Base-by-base conservation (phyloP, 2,797 vertebrate species). In the Myotis pilosus region DNA sequence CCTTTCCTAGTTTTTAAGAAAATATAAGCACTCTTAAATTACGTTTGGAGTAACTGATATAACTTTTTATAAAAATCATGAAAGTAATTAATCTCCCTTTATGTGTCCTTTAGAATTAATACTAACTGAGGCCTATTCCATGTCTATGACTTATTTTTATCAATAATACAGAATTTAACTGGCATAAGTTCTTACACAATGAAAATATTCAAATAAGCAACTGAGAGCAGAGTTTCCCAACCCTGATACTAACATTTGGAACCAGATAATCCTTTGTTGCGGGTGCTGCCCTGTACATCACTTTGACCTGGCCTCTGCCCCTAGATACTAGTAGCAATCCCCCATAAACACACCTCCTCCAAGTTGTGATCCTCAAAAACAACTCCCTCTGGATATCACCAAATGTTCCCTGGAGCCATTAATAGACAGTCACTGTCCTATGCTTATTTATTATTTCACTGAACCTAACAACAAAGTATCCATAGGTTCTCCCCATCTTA, bases 111-210 rank as follows among this genome's bases (percentile, higher is more conserved):
- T 20, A 60, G 78, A 93, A 71, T 75, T 33, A 87, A 85, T 44
- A n/a, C 68, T 66, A 83, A 87, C 75, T 64, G 41, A 74, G 28
- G 60, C 12, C 62, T 85, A 85, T 5, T 10, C 47, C 30, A 72
- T 62, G 30, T 78, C 83, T 69, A 23, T 53, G 19, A 71, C 23
- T 91, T 68, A 80, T 62, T 44, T 76, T 74, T 87, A 83, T 60
- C 83, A 92, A 82, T 44, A 82, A 84, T 72, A 92, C 30, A 92
- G n/a, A 96, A 79, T 79, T 47, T 53, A 81, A 86, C 20, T 55
- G 38, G 47, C 55, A 81, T 36, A 92, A 93, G 41, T 62, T 62
- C 8, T 91, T 55, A 78, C 12, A 81, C 20, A 57, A 94, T 91
- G 28, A 68, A 91, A 62, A 53, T n/a, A 92, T 23, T 17, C 85